A percentile compares a stretch with the other conserved stretches of the same genome.
Evolutionary conservation across 2,113 vertebrate species (phyloP).

Genomic region (Oncorhynchus keta): DNA sequence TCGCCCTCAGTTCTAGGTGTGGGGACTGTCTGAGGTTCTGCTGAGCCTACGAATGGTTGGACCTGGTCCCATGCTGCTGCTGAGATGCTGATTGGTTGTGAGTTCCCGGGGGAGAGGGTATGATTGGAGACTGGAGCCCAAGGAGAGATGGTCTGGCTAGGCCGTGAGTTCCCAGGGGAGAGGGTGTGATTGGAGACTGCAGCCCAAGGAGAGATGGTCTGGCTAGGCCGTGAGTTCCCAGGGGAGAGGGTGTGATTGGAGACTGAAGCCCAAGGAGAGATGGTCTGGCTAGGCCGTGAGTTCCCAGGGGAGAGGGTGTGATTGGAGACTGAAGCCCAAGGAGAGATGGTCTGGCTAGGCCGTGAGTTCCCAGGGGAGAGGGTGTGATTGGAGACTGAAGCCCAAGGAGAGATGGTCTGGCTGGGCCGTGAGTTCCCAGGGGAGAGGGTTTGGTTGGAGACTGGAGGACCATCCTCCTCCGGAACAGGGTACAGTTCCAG

Average conservation of each 20-base stretch:
- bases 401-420: no score
- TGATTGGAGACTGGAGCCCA: conserved; percentile 36
- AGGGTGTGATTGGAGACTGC: conserved; percentile 18
- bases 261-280: neutral
- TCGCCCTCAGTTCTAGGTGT: conserved; percentile 16
- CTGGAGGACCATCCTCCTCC: conserved; percentile 64
- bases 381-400: conserved; percentile 4
- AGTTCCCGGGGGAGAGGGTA: conserved; percentile 80
- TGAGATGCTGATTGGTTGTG: conserved; percentile 78
- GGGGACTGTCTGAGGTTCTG: neutral
- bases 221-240: no score
- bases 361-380: no score
- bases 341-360: no score
- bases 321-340: conserved; percentile 6
- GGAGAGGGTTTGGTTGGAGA: conserved; percentile 6
- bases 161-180: no score
- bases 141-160: no score
- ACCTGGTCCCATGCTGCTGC: conserved; percentile 50
- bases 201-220: no score
- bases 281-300: no score
- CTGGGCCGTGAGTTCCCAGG: no score
- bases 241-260: neutral
- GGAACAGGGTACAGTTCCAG: conserved; percentile 73
- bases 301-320: no score
- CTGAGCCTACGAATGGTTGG: conserved; percentile 19